Evolutionary conservation across 2,113 vertebrate species (phyloP).

Genomic region (Clupea harengus): DNA sequence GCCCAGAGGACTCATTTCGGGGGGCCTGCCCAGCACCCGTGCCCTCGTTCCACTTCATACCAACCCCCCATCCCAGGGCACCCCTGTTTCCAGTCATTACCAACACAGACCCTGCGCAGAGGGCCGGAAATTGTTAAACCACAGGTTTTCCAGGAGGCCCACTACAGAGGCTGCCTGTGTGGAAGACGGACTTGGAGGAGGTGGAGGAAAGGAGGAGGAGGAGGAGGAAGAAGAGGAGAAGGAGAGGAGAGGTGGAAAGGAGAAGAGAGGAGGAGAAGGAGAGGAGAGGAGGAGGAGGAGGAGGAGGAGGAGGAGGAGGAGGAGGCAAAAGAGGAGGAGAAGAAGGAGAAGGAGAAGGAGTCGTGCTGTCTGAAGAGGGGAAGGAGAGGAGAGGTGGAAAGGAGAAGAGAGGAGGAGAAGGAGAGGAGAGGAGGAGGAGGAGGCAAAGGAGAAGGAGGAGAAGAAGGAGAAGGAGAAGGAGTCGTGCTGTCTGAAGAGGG

Average conservation of each 20-base stretch:
- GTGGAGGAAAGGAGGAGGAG: background rate
- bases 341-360: background rate
- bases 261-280: background rate
- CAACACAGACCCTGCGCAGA: background rate
- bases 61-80: background rate
- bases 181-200: background rate
- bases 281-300: background rate
- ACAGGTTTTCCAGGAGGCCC: slow-evolving; percentile 21
- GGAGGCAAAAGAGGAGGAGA: background rate
- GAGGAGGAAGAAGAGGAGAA: background rate
- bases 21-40: background rate
- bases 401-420: background rate
- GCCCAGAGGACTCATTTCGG: background rate
- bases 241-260: background rate
- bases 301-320: too few relatives aligned
- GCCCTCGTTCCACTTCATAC: background rate
- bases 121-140: slow-evolving; percentile 22
- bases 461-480: background rate
- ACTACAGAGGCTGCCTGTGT: background rate
- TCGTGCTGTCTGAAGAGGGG: too few relatives aligned
- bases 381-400: background rate
- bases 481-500: background rate
- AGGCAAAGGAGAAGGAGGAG: background rate
- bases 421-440: background rate
- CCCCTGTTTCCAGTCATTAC: slow-evolving; percentile 13